Evolutionary conservation across 2,113 vertebrate genomes (phyloP).

Genomic region (Anolis carolinensis): DNA sequence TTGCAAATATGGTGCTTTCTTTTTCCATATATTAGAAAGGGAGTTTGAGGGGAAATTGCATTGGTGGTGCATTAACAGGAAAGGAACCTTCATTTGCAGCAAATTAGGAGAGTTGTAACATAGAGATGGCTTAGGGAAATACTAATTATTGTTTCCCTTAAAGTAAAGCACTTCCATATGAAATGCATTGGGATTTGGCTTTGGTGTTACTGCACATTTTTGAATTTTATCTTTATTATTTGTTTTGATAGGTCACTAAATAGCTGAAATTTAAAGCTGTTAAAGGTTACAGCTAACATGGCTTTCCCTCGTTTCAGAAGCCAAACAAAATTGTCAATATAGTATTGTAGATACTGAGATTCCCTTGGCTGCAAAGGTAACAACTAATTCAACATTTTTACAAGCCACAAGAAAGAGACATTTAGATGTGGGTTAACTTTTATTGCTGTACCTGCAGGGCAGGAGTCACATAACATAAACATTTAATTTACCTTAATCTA

Average conservation of each 20-base stretch:
- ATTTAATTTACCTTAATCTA: too few species aligned
- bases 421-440: too few species aligned
- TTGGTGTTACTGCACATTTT: neutral
- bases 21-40: neutral
- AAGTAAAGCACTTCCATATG: neutral
- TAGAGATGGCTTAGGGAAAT: neutral
- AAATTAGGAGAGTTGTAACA: neutral
- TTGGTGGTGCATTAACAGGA: neutral
- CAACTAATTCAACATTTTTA: too few species aligned
- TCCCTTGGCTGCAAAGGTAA: too few species aligned
- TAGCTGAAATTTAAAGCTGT: neutral
- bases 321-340: neutral
- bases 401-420: too few species aligned
- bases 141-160: neutral
- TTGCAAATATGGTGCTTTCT: neutral
- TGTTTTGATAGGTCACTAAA: neutral
- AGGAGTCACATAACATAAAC: too few species aligned
- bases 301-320: neutral
- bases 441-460: too few species aligned
- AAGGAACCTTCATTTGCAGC: neutral
- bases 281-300: neutral
- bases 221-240: neutral
- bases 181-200: neutral
- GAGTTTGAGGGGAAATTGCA: neutral
- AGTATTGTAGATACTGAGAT: too few species aligned